A percentile compares a stretch with the other conserved stretches of the same genome.
Conservation (phyloP, 2,797 vertebrate genomes). For the Protosalanx chinensis region DNA sequence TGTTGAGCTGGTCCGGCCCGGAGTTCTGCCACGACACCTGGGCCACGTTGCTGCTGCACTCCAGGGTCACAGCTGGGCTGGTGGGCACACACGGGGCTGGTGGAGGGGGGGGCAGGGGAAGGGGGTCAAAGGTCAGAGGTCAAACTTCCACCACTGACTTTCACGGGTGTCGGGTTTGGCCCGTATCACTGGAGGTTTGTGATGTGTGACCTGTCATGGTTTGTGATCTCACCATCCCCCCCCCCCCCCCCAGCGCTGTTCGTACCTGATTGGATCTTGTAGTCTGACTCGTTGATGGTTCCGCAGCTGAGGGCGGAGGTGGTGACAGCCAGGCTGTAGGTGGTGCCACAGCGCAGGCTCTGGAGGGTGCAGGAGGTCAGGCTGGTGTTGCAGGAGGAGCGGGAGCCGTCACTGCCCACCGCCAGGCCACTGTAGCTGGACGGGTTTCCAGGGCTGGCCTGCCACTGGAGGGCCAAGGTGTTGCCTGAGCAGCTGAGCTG, state of each 20-base stretch:
- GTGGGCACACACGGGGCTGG: constrained; percentile 69
- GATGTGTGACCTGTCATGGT: no score
- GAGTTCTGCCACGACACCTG: constrained; percentile 62
- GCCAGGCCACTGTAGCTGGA: constrained; percentile 70
- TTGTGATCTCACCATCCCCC: no score
- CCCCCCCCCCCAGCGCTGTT: no score
- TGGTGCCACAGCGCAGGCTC: constrained; percentile 66
- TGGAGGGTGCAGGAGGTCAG: constrained; percentile 62
- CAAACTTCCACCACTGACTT: neutral
- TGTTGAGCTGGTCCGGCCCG: constrained; percentile 58
- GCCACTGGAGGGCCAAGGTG: constrained; percentile 68
- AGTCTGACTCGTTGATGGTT: constrained; percentile 60
- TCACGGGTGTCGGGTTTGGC: neutral
- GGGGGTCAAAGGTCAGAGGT: neutral
- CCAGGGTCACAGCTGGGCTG: constrained; percentile 33
- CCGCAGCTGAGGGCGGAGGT: constrained; percentile 56
- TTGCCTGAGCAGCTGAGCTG: constrained; percentile 63
- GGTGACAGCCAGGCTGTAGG: constrained; percentile 69
- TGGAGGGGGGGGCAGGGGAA: constrained; percentile 1
- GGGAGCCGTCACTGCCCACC: constrained; percentile 57
- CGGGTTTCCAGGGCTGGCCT: neutral
- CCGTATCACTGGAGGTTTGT: no score
- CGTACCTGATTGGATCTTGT: constrained; percentile 68
- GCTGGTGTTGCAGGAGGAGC: constrained; percentile 48
- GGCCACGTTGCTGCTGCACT: constrained; percentile 61